These are phyloP conservation scores for Protophormia terraenovae DNA, from an alignment of 2,888 invertebrate species.

Conservation along the genomic window DNA sequence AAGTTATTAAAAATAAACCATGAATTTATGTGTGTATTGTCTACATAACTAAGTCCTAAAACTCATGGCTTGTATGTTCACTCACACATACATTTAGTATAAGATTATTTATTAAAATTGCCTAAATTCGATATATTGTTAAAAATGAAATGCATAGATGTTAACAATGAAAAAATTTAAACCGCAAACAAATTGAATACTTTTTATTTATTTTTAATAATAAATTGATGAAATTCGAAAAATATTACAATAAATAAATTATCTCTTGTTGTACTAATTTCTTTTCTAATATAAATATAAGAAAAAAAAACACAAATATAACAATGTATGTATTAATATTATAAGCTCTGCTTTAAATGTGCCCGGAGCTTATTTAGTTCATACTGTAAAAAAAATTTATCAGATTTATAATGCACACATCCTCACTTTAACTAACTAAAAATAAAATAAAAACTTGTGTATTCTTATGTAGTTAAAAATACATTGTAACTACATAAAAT, in stretches of 20 bases:
- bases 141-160: background rate
- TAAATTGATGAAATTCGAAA: background rate
- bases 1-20: background rate
- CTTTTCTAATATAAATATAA: background rate
- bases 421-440: background rate
- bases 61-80: background rate
- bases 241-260: background rate
- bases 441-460: background rate
- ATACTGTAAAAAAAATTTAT: background rate
- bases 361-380: background rate
- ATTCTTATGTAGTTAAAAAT: background rate
- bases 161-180: background rate
- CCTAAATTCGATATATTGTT: background rate
- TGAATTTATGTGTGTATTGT: background rate
- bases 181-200: background rate
- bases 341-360: background rate
- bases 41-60: background rate
- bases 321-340: background rate
- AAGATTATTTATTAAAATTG: background rate
- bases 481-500: background rate
- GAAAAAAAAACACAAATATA: background rate
- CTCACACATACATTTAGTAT: too few species aligned
- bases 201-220: background rate
- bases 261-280: constrained; percentile 18
- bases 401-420: background rate